A percentile compares a stretch with the other conserved stretches of the same genome.
phyloP scores from a whole-genome alignment of 2,113 vertebrate genomes.

The Triplophysa siluroides region DNA sequence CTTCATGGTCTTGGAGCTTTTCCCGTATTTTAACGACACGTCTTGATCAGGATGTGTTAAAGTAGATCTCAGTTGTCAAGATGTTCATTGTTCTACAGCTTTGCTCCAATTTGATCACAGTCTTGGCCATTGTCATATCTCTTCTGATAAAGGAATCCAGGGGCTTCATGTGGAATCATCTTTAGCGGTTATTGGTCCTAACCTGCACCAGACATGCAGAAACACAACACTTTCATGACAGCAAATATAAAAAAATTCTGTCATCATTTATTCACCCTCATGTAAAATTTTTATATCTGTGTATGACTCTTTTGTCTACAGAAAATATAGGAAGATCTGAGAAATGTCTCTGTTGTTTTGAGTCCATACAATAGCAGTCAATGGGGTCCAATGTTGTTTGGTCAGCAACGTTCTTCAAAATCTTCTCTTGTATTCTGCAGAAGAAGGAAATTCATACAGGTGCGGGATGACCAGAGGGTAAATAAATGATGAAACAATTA shows the following conservation, averaged over 20 bases:
- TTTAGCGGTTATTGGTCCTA: constrained; percentile 75
- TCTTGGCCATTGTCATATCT: constrained; percentile 30
- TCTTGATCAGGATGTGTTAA: constrained; percentile 52
- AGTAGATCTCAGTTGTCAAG: constrained; percentile 63
- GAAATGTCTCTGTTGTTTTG: too few relatives aligned
- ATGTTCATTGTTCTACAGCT: constrained; percentile 24
- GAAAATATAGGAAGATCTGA: too few relatives aligned
- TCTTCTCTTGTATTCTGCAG: too few relatives aligned
- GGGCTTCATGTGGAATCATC: constrained; percentile 98
- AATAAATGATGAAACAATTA: too few relatives aligned
- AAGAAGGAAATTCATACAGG: too few relatives aligned
- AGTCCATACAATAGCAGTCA: too few relatives aligned
- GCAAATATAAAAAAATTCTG: not conserved
- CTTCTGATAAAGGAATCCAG: constrained; percentile 75
- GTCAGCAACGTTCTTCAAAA: too few relatives aligned
- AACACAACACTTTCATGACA: not conserved
- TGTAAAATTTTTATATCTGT: too few relatives aligned
- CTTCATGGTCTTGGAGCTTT: constrained; percentile 83
- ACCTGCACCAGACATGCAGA: constrained; percentile 66
- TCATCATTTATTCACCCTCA: too few relatives aligned
- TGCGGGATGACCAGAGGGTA: too few relatives aligned
- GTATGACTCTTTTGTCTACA: too few relatives aligned
- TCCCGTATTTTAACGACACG: constrained; percentile 46
- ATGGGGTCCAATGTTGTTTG: too few relatives aligned
- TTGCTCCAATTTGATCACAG: not conserved